A percentile compares a stretch with the other conserved stretches of the same genome.
phyloP scores from a whole-genome alignment of 2,113 vertebrate species.

The Rhea pennata region DNA sequence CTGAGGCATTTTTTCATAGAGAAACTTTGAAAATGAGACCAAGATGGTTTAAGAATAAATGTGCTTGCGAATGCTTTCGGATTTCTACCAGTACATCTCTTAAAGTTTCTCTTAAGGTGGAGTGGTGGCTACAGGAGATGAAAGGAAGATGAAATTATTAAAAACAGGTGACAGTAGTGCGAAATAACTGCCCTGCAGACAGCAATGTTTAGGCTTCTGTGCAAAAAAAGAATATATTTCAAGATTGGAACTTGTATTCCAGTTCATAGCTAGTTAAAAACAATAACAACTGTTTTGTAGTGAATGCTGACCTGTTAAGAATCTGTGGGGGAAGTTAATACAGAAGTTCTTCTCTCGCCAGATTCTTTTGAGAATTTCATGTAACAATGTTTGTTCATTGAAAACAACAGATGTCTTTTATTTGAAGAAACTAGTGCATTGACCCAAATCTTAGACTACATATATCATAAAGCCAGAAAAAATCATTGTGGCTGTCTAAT shows the following conservation, averaged over 20 bases:
- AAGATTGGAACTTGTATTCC: not conserved
- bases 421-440: not conserved
- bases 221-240: slow-evolving; percentile 17
- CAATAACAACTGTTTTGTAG: not conserved
- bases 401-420: not conserved
- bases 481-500: not conserved
- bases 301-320: slow-evolving; percentile 60
- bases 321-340: slow-evolving; percentile 28
- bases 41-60: not conserved
- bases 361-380: not conserved
- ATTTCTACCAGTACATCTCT: not conserved
- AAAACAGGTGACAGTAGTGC: not conserved
- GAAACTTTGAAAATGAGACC: not conserved
- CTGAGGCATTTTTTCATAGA: not conserved
- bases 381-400: not conserved
- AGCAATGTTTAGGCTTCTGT: not conserved
- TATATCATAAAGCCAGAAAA: not conserved
- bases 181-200: not conserved
- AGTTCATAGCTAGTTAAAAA: not conserved
- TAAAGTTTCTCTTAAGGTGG: not conserved
- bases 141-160: not conserved
- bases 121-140: not conserved
- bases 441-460: not conserved
- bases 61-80: too few relatives aligned
- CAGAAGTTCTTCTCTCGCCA: not conserved